Evolutionary conservation across 1,140 invertebrate genomes (phyloP).

Genomic region (Trichonephila clavata): DNA sequence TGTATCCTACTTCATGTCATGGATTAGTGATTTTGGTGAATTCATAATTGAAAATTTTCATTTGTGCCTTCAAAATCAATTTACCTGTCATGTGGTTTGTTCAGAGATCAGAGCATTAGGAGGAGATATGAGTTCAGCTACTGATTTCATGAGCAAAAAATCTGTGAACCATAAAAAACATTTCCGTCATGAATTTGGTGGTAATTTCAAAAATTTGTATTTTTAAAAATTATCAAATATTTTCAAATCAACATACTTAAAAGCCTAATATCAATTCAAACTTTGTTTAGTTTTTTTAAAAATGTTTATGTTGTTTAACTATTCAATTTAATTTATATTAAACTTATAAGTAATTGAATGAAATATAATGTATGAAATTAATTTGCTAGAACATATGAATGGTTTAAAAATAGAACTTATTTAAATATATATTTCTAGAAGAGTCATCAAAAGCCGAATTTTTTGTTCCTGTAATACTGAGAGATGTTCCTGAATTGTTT

Average conservation of each 20-base stretch:
- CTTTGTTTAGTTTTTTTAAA: no score
- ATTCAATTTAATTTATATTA: no score
- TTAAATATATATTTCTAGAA: not conserved
- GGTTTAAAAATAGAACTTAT: not conserved
- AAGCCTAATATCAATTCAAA: no score
- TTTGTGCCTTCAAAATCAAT: conserved; percentile 42
- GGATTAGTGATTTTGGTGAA: conserved; percentile 43
- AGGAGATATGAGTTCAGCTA: conserved; percentile 40
- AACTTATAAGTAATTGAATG: no score
- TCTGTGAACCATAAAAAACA: conserved; percentile 33
- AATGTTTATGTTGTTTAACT: no score
- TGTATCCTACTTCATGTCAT: conserved; percentile 4
- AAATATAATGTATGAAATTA: no score
- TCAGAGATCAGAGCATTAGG: conserved; percentile 58
- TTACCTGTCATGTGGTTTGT: conserved; percentile 44
- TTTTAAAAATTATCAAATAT: no score
- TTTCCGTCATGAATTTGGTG: conserved; percentile 34
- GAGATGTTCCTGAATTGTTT: conserved; percentile 13
- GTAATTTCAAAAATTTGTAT: not conserved
- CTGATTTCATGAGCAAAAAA: conserved; percentile 53
- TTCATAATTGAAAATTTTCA: conserved; percentile 54
- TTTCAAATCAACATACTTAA: no score
- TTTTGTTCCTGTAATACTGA: conserved; percentile 24
- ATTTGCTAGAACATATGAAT: no score
- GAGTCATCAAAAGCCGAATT: not conserved